Base-by-base conservation (phyloP, 2,888 invertebrate species). In the Polyommatus icarus region DNA sequence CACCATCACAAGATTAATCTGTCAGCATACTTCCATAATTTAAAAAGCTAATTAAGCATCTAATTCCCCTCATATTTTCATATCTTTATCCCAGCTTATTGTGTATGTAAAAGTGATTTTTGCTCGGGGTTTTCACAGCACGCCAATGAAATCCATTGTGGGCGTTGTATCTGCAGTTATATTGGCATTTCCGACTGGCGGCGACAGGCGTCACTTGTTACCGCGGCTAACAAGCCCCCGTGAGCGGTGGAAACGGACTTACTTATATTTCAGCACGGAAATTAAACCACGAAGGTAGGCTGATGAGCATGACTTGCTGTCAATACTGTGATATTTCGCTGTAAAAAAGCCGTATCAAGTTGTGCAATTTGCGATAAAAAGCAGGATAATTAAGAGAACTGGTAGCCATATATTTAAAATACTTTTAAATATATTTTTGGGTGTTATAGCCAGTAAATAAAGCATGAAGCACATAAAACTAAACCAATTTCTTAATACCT, bases 131-230 rank as follows among this genome's bases (percentile, higher is more conserved):
- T 77, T 76, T 77, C 36, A 77, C 54, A 71, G 54, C 71, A 54
- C 76, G 77, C 71, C 50, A 77, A 29, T 71, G 77, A 71, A 77
- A 77, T 77, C 54, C 71, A 71, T 77, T 77, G 77, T 77, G 77
- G 71, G 57, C 71, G 71, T 50, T 36, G 77, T 77, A 76, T 67
- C 32, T 71, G 77, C 77, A 32, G 46, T 77, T 77, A 77, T 77
- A 77, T 79, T 81, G 81, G 80, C 81, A 77, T 77, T 79, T 80
- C 79, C 79, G 76, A 76, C 87, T 87, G 87, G 80, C 82, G 84
- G 81, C 85, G 89, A 89, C 90, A 90, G 85, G 82, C 86, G 86
- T 88, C 90, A 89, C 87, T 88, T 88, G 89, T 87, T 88, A 88
- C 87, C 87, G 87, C 88, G 84, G 84, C 86, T 91, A 91, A 91